A percentile compares a stretch with the other conserved stretches of the same genome.
Conservation (phyloP, 2,797 vertebrate genomes). For the Morus bassanus region DNA sequence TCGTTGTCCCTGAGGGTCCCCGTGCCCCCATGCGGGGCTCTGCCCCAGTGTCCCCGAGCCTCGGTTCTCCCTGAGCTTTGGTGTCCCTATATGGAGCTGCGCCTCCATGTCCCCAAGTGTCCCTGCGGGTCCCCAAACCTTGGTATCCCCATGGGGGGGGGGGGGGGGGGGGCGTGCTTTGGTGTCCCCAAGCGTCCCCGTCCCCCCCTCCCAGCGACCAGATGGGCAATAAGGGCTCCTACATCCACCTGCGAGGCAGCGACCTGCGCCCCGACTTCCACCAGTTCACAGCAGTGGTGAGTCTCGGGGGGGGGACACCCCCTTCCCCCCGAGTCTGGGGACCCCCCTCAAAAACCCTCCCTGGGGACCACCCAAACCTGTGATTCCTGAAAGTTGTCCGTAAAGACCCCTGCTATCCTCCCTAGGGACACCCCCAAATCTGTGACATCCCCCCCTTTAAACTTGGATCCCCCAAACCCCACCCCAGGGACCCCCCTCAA, state of each 20-base stretch:
- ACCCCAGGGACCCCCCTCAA: not conserved
- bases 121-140: not conserved
- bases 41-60: too few relatives aligned
- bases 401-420: not conserved
- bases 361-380: not conserved
- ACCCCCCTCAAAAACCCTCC: too few relatives aligned
- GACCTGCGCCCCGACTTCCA: constrained; percentile 94
- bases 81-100: not conserved
- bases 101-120: not conserved
- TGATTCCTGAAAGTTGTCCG: not conserved
- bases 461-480: not conserved
- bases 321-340: not conserved
- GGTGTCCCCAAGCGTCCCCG: not conserved
- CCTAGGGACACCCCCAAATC: not conserved
- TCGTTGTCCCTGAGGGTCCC: too few relatives aligned
- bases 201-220: constrained; percentile 82
- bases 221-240: constrained; percentile 97
- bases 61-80: too few relatives aligned
- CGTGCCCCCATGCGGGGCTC: too few relatives aligned
- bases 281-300: constrained; percentile 97
- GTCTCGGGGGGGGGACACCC: constrained; percentile 22
- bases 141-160: not conserved
- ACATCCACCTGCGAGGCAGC: constrained; percentile 92
- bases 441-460: not conserved
- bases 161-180: not conserved